These are phyloP conservation scores for Protobothrops mucrosquamatus DNA, from an alignment of 2,113 vertebrate genomes.

Conservation along the genomic window DNA sequence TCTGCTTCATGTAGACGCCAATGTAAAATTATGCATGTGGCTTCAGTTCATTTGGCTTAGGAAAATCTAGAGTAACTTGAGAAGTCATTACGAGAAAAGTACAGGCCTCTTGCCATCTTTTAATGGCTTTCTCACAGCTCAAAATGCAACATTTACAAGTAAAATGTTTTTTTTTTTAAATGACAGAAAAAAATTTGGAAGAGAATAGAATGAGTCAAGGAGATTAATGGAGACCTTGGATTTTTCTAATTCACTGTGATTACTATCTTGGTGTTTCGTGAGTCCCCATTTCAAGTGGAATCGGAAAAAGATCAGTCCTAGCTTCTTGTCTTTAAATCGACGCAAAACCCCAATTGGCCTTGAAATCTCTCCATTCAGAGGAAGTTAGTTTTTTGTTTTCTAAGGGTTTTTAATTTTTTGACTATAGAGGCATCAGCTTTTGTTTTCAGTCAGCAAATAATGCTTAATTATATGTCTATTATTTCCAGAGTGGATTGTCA, in stretches of 20 bases:
- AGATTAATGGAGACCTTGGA: slow-evolving; percentile 72
- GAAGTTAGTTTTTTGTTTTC: slow-evolving; percentile 1
- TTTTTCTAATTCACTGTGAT: slow-evolving; percentile 72
- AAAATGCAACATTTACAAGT: slow-evolving; percentile 69
- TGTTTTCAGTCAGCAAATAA: slow-evolving; percentile 19
- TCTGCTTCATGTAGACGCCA: slow-evolving; percentile 27
- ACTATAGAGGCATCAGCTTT: slow-evolving; percentile 2
- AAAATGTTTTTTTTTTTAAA: slow-evolving; percentile 64
- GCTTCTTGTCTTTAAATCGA: slow-evolving; percentile 72
- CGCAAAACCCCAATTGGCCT: slow-evolving; percentile 41
- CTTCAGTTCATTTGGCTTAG: slow-evolving; percentile 70
- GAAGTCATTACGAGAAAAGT: slow-evolving; percentile 72
- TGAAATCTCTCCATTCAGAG: slow-evolving; percentile 41
- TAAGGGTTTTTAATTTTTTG: neutral
- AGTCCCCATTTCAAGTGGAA: slow-evolving; percentile 72
- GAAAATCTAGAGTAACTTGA: slow-evolving; percentile 67
- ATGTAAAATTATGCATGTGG: slow-evolving; percentile 63
- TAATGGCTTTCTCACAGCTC: slow-evolving; percentile 65
- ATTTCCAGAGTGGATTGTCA: neutral
- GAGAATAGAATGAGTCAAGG: slow-evolving; percentile 70
- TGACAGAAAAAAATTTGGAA: slow-evolving; percentile 76
- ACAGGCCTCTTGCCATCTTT: slow-evolving; percentile 73
- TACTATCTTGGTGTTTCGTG: slow-evolving; percentile 66
- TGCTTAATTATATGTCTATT: neutral
- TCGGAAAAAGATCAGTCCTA: slow-evolving; percentile 69